phyloP scores from a whole-genome alignment of 2,797 vertebrate genomes.

The Diplodus sargus region DNA sequence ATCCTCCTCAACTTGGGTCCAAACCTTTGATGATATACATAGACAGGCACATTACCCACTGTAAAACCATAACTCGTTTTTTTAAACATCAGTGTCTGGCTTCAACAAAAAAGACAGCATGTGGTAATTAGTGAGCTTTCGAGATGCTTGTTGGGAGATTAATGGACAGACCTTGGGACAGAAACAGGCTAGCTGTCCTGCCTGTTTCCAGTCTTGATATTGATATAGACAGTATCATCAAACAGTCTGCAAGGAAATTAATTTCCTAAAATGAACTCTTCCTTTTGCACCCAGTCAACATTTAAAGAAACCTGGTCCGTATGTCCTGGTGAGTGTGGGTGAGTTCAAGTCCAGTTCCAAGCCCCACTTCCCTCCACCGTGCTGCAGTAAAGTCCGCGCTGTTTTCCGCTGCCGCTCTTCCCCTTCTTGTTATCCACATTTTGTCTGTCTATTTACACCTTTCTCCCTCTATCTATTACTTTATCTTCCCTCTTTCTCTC shows the following conservation, averaged over 20 bases:
- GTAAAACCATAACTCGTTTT: neutral
- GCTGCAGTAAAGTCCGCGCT: neutral
- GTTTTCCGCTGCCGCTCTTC: neutral
- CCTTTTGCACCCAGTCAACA: neutral
- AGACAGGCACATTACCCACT: neutral
- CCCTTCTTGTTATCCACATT: slow-evolving; percentile 11
- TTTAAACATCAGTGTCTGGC: neutral
- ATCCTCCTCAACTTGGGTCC: neutral
- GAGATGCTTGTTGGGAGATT: neutral
- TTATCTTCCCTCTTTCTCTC: slow-evolving; percentile 47
- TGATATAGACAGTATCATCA: neutral
- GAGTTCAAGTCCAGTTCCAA: slow-evolving; percentile 51
- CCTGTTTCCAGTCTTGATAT: neutral
- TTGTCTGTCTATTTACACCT: slow-evolving; percentile 47
- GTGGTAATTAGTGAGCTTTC: neutral
- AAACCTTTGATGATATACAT: neutral
- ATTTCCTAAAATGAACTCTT: neutral
- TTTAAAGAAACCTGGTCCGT: neutral
- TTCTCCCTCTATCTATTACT: slow-evolving; percentile 51
- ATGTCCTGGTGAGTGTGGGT: neutral
- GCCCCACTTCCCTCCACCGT: neutral
- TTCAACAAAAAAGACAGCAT: neutral
- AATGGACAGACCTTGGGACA: neutral
- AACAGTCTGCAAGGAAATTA: neutral
- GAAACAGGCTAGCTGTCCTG: neutral